Evolutionary conservation across 2,888 invertebrate genomes (phyloP).

Genomic region (Chromoteleia sp.): DNA sequence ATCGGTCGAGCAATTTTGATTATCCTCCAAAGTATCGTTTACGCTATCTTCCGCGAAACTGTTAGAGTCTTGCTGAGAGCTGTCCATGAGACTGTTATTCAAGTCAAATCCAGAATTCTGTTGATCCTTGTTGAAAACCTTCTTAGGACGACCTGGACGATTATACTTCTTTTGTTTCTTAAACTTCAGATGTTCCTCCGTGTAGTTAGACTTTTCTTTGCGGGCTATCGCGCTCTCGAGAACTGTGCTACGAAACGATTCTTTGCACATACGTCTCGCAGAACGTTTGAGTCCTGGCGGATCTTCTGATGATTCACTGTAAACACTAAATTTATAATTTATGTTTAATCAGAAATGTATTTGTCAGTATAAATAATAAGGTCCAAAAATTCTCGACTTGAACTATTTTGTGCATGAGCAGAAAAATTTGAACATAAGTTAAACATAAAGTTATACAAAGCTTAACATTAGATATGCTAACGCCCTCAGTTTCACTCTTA

Average conservation of each 20-base stretch:
- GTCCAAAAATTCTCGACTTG: too few relatives aligned
- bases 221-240: slow-evolving; percentile 90
- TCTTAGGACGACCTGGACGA: slow-evolving; percentile 81
- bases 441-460: too few relatives aligned
- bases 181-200: slow-evolving; percentile 79
- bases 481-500: too few relatives aligned
- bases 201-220: slow-evolving; percentile 89
- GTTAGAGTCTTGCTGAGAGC: slow-evolving; percentile 74
- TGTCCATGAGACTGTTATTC: slow-evolving; percentile 74
- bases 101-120: slow-evolving; percentile 70
- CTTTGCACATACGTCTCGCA: slow-evolving; percentile 88
- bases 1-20: slow-evolving; percentile 76
- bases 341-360: neutral
- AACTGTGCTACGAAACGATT: slow-evolving; percentile 86
- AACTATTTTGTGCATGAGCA: too few relatives aligned
- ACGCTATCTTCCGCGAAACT: slow-evolving; percentile 72
- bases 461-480: too few relatives aligned
- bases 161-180: slow-evolving; percentile 80
- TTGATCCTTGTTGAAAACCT: slow-evolving; percentile 62
- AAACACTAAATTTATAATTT: slow-evolving; percentile 37
- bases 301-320: slow-evolving; percentile 79
- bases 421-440: too few relatives aligned
- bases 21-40: slow-evolving; percentile 73
- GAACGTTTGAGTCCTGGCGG: slow-evolving; percentile 87
- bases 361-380: neutral